phyloP scores from a whole-genome alignment of 1,140 invertebrate genomes.

The Cotesia glomerata region DNA sequence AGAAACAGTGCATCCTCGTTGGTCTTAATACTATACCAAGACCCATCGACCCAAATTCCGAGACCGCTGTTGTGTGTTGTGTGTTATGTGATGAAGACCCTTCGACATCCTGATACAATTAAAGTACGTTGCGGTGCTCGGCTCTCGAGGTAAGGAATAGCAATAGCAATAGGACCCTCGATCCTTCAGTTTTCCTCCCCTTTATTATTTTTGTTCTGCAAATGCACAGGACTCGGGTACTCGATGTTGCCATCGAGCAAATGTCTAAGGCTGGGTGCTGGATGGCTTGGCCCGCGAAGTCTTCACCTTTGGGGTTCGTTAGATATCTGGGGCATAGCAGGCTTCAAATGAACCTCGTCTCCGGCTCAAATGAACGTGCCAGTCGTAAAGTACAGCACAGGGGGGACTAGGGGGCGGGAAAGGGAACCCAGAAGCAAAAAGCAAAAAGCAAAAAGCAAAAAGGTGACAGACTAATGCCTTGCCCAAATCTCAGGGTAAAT shows the following conservation, averaged over 20 bases:
- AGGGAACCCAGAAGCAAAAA: no score
- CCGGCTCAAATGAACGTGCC: no score
- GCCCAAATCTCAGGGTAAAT: background rate
- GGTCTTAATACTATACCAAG: no score
- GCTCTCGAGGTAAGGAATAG: slow-evolving; percentile 13
- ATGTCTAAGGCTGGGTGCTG: background rate
- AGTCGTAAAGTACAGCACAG: no score
- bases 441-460: no score
- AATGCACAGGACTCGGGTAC: background rate
- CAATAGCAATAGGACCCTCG: background rate
- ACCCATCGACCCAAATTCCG: slow-evolving; percentile 41
- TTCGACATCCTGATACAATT: slow-evolving; percentile 42
- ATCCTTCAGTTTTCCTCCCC: background rate
- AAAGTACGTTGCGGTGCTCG: slow-evolving; percentile 48
- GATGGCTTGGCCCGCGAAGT: slow-evolving; percentile 41
- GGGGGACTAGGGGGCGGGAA: no score
- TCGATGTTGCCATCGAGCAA: background rate
- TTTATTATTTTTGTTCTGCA: background rate
- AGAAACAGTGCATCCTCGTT: slow-evolving; percentile 52
- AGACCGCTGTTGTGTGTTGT: background rate
- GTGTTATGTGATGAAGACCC: slow-evolving; percentile 47
- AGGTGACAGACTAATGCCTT: no score
- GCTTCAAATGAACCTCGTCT: background rate
- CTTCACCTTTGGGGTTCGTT: slow-evolving; percentile 30
- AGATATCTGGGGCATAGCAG: slow-evolving; percentile 37